Evolutionary conservation across 2,797 vertebrate genomes (phyloP).

Genomic region (Sphaeramia orbicularis): DNA sequence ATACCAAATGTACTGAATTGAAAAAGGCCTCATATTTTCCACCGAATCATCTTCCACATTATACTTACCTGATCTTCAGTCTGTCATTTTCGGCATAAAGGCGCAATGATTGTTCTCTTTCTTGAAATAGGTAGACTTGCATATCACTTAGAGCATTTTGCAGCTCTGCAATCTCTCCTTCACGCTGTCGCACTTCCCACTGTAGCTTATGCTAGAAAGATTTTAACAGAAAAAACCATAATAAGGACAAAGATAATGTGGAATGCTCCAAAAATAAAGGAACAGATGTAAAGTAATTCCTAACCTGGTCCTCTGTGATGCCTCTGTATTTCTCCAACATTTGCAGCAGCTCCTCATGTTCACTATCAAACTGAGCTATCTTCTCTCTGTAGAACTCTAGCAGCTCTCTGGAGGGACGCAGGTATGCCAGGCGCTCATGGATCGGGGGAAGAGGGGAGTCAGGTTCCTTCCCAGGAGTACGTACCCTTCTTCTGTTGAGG

Average conservation of each 20-base stretch:
- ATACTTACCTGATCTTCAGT: conserved; percentile 93
- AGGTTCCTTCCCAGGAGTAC: conserved; percentile 57
- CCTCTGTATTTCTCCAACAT: conserved; percentile 90
- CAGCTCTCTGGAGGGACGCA: conserved; percentile 92
- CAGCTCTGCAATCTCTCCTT: conserved; percentile 91
- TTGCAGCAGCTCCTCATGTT: conserved; percentile 90
- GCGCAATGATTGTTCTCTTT: conserved; percentile 93
- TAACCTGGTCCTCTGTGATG: conserved; percentile 89
- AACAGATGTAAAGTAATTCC: background rate
- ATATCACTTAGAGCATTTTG: conserved; percentile 96
- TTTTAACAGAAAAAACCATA: background rate
- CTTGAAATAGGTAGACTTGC: conserved; percentile 96
- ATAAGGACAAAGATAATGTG: background rate
- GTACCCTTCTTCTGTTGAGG: conserved; percentile 39
- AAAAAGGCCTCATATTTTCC: too few species aligned
- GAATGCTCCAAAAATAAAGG: background rate
- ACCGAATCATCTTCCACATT: too few species aligned
- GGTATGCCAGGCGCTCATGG: conserved; percentile 87
- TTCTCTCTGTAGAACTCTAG: conserved; percentile 94
- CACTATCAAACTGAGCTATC: conserved; percentile 91
- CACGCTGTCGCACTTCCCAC: conserved; percentile 90
- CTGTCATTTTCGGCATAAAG: conserved; percentile 95
- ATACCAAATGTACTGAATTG: too few species aligned
- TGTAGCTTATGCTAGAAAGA: conserved; percentile 90
- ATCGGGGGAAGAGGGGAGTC: conserved; percentile 89